Base-by-base conservation (phyloP, 1,140 invertebrate genomes). In the Polyergus mexicanus region DNA sequence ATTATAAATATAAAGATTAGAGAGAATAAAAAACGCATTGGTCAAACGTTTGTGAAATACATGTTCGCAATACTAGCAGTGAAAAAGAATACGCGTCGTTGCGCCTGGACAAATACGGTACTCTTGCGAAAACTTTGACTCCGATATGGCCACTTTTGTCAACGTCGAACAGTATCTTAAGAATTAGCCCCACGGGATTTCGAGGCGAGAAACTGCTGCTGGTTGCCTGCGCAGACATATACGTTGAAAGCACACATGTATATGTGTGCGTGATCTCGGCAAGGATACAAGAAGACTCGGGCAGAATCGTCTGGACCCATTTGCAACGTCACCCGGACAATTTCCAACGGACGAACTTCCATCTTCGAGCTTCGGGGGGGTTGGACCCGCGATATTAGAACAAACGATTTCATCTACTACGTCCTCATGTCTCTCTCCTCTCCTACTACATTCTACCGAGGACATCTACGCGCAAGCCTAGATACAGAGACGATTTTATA, bases 361-460 rank as follows among this genome's bases (percentile, higher is more conserved):
- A 85, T 88, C 84, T 85, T 85, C 86, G 69, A 83, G 77, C 76
- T 85, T 80, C 77, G 77, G 56, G 77, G 56, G 77, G 72, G 65
- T 80, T 51, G 68, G 72, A 25, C 51, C 25, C 32, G 44, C 58
- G 68, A 80, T 88, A 88, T 88, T 88, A 88, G 86, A 88, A 88
- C 86, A 86, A 88, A 88, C 84, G 86, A 86, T 88, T 88, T 88
- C 86, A 88, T 88, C 71, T 84, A 65, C 72, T 60, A 54, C 54
- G 56, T 76, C 66, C 68, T 65, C 44, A 28, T 54, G 60, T 60
- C 32, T 11, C 63, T 51, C 13, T 19, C 54, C 51, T 56, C 13
- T 51, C 22, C 54, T 8, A n/a, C 10, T 25, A 51, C 65, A 68
- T 58, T 28, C 35, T 28, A 25, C 7, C 35, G 66, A n/a, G 35